Conservation (phyloP, 2,888 invertebrate genomes). For the Gastrophysa polygoni region DNA sequence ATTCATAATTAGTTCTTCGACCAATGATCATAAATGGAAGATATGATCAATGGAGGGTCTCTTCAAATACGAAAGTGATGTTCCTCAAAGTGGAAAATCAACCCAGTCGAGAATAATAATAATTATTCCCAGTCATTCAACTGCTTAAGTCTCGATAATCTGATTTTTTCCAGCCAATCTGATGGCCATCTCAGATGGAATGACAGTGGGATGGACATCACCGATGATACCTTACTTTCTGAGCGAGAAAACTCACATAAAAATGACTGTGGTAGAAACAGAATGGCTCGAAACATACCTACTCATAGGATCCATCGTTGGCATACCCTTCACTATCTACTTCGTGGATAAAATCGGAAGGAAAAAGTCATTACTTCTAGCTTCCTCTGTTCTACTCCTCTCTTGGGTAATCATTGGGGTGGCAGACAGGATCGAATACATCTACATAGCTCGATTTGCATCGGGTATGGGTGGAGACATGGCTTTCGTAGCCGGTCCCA, state of each 20-base stretch:
- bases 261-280: conserved; percentile 42
- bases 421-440: conserved; percentile 40
- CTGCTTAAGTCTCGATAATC: neutral
- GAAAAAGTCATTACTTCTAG: conserved; percentile 49
- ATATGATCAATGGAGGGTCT: too few species aligned
- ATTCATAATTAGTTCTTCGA: too few species aligned
- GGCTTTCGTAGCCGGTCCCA: conserved; percentile 54
- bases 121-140: too few species aligned
- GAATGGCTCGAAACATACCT: conserved; percentile 45
- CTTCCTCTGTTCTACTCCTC: conserved; percentile 45
- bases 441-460: conserved; percentile 50
- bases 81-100: too few species aligned
- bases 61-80: too few species aligned
- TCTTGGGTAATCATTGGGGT: conserved; percentile 52
- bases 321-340: conserved; percentile 48
- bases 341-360: conserved; percentile 48
- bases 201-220: conserved; percentile 56
- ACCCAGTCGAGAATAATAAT: too few species aligned
- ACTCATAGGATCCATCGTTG: conserved; percentile 41
- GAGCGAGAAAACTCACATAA: conserved; percentile 45
- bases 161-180: conserved; percentile 47
- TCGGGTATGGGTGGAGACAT: conserved; percentile 53
- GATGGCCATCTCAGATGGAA: conserved; percentile 55
- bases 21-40: too few species aligned
- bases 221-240: conserved; percentile 52